Evolutionary conservation across 2,888 invertebrate species (phyloP).

Genomic region (Drosophila sordidapex): DNA sequence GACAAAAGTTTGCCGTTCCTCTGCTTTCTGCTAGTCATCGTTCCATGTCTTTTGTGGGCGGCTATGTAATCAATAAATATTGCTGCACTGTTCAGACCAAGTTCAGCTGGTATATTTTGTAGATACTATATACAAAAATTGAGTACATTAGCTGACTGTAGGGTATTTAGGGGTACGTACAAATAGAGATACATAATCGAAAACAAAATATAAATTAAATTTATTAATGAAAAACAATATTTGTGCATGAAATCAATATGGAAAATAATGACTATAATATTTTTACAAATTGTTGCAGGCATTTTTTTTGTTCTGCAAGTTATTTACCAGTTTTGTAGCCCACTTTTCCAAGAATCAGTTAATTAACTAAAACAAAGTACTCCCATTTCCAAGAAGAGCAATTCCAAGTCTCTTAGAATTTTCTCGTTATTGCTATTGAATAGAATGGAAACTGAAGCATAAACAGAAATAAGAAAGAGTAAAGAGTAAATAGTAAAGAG

Average conservation of each 20-base stretch:
- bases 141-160: neutral
- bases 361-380: neutral
- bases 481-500: neutral
- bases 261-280: neutral
- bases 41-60: constrained; percentile 39
- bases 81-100: constrained; percentile 50
- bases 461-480: constrained; percentile 1
- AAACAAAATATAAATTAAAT: neutral
- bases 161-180: neutral
- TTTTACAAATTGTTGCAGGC: neutral
- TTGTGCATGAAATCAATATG: neutral
- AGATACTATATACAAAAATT: constrained; percentile 7
- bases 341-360: neutral
- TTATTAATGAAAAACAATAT: neutral
- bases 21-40: constrained; percentile 21
- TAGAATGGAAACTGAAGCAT: neutral
- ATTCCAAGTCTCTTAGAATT: neutral
- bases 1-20: constrained; percentile 52
- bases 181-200: neutral
- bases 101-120: constrained; percentile 44
- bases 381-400: neutral
- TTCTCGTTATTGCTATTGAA: neutral
- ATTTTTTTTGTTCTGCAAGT: neutral
- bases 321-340: neutral
- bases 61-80: constrained; percentile 71